phyloP scores from a whole-genome alignment of 2,888 invertebrate species.

The Ormyrus pomaceus region DNA sequence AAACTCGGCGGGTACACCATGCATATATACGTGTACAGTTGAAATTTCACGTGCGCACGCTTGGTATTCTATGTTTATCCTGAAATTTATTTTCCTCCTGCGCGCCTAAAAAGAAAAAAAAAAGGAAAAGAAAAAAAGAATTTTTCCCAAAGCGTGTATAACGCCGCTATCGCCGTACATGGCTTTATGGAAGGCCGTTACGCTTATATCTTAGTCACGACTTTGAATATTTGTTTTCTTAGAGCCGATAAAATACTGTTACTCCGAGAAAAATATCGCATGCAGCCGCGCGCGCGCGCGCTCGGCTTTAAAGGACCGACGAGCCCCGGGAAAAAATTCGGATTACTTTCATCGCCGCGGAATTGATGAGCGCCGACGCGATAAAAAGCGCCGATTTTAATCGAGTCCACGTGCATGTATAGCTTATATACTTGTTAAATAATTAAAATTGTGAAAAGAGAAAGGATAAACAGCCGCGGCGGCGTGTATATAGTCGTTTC shows the following conservation, averaged over 20 bases:
- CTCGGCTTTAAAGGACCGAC: no score
- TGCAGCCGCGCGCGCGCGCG: not conserved
- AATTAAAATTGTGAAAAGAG: not conserved
- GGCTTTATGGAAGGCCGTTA: constrained; percentile 41
- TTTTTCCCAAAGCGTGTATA: constrained; percentile 14
- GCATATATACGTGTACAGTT: no score
- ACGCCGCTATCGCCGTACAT: constrained; percentile 29
- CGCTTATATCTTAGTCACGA: constrained; percentile 46
- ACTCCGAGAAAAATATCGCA: not conserved
- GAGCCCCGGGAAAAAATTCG: no score
- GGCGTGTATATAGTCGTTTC: constrained; percentile 10
- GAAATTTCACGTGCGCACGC: not conserved
- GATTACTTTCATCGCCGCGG: no score
- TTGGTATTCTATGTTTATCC: not conserved
- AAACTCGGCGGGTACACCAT: no score
- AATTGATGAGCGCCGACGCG: no score
- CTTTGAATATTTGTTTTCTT: constrained; percentile 48
- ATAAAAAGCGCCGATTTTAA: no score
- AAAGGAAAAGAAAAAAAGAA: not conserved
- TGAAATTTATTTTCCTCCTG: constrained; percentile 35
- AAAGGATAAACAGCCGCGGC: not conserved
- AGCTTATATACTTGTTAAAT: no score
- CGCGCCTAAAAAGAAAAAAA: not conserved
- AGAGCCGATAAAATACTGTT: constrained; percentile 35
- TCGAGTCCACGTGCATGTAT: no score